Evolutionary conservation across 2,888 invertebrate species (phyloP).

Genomic region (Tyria jacobaeae): DNA sequence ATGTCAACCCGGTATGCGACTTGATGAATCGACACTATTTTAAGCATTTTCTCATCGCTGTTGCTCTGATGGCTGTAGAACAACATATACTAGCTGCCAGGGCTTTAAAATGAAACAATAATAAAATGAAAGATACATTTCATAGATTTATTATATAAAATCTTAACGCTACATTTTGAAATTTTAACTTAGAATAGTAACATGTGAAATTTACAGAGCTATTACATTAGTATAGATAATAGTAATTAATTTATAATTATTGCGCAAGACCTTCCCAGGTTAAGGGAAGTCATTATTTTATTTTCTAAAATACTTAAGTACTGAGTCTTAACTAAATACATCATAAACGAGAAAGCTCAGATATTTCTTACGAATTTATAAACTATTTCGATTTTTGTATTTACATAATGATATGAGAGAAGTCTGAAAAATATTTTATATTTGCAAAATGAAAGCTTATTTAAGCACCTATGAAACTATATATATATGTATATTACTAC

Average conservation of each 20-base stretch:
- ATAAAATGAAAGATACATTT: constrained; percentile 79
- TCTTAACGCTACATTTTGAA: constrained; percentile 83
- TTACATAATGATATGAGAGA: constrained; percentile 83
- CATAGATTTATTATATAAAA: constrained; percentile 87
- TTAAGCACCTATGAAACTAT: constrained; percentile 73
- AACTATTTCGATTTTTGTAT: constrained; percentile 78
- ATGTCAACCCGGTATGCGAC: constrained; percentile 83
- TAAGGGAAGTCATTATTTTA: constrained; percentile 70
- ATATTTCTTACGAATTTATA: constrained; percentile 81
- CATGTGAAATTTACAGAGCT: constrained; percentile 85
- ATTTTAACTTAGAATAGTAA: constrained; percentile 82
- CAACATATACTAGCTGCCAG: constrained; percentile 24
- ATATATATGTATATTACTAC: constrained; percentile 56
- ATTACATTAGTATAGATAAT: constrained; percentile 81
- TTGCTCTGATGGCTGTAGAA: constrained; percentile 53
- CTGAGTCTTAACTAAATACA: constrained; percentile 73
- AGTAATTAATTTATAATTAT: constrained; percentile 85
- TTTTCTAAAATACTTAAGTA: constrained; percentile 80
- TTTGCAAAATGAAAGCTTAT: constrained; percentile 72
- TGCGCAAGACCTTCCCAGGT: constrained; percentile 79
- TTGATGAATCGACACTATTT: constrained; percentile 86
- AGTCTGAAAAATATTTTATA: constrained; percentile 69
- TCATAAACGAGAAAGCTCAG: constrained; percentile 85
- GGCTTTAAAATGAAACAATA: constrained; percentile 63
- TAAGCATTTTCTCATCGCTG: constrained; percentile 69